Percentiles rank a stretch among this genome's conserved stretches.
Evolutionary conservation across 2,888 invertebrate species (phyloP).

Genomic region (Alentia gelatinosa): DNA sequence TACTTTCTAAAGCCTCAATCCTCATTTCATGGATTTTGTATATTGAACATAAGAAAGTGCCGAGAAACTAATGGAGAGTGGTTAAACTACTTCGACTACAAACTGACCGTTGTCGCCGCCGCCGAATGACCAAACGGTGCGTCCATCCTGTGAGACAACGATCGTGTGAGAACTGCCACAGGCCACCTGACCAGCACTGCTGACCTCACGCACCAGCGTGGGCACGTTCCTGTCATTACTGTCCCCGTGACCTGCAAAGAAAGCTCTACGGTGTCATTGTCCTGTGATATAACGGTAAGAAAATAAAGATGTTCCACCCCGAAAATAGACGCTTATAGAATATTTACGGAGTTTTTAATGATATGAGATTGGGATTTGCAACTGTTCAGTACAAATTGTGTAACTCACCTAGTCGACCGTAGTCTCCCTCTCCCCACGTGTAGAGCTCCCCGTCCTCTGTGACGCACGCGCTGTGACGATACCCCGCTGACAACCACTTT

Average conservation of each 20-base stretch:
- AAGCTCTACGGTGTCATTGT: too few species aligned
- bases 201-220: conserved; percentile 84
- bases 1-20: too few species aligned
- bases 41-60: too few species aligned
- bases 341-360: too few species aligned
- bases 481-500: conserved; percentile 84
- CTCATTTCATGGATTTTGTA: too few species aligned
- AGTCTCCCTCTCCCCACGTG: conserved; percentile 86
- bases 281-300: too few species aligned
- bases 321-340: too few species aligned
- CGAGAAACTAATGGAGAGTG: too few species aligned
- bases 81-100: too few species aligned
- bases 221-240: conserved; percentile 84
- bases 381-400: not conserved
- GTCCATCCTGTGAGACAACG: conserved; percentile 84
- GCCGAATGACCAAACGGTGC: conserved; percentile 85
- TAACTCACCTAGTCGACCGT: conserved; percentile 83
- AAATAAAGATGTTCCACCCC: too few species aligned
- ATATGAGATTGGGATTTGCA: too few species aligned
- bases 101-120: conserved; percentile 85
- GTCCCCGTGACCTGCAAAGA: conserved; percentile 86
- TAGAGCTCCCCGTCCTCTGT: conserved; percentile 85
- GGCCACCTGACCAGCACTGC: conserved; percentile 84
- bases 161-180: conserved; percentile 86
- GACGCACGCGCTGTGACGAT: conserved; percentile 85